phyloP scores from a whole-genome alignment of 92 coral and sea anemone genomes.

The Epizoanthus ramosus region DNA sequence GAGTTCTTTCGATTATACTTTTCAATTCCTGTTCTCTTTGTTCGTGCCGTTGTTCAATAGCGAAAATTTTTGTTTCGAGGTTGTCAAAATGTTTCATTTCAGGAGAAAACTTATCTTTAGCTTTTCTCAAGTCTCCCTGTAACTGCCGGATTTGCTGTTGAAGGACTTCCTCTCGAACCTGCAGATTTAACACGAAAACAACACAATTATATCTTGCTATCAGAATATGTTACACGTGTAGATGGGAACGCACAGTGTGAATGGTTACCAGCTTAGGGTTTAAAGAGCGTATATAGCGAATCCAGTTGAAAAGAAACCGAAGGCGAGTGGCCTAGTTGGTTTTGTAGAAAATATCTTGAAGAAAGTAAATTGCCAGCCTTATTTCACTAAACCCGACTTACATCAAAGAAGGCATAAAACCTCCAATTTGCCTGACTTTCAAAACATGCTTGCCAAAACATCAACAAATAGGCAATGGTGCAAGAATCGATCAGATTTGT shows the following conservation, averaged over 20 bases:
- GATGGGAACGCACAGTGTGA: neutral
- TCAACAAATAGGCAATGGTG: no score
- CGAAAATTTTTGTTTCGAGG: slow-evolving; percentile 80
- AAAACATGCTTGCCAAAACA: no score
- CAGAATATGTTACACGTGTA: neutral
- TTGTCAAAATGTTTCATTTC: slow-evolving; percentile 95
- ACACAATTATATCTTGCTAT: neutral
- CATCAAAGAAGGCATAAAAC: no score
- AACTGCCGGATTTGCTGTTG: slow-evolving; percentile 83
- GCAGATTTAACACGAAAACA: slow-evolving; percentile 3
- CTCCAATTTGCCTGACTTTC: no score
- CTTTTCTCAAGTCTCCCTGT: slow-evolving; percentile 69
- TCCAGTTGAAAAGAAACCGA: no score
- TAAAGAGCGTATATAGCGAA: no score
- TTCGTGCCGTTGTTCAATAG: slow-evolving; percentile 81
- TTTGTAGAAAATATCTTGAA: no score
- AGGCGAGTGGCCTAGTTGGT: no score
- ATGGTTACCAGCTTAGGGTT: no score
- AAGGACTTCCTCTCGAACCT: slow-evolving; percentile 87
- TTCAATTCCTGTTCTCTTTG: slow-evolving; percentile 88
- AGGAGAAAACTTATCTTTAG: slow-evolving; percentile 85
- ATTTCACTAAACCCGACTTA: no score
- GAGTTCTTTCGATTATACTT: slow-evolving; percentile 76
- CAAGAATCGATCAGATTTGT: no score
- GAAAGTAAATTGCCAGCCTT: no score